phyloP scores from a whole-genome alignment of 2,888 invertebrate genomes.

The Trissolcus japonicus region DNA sequence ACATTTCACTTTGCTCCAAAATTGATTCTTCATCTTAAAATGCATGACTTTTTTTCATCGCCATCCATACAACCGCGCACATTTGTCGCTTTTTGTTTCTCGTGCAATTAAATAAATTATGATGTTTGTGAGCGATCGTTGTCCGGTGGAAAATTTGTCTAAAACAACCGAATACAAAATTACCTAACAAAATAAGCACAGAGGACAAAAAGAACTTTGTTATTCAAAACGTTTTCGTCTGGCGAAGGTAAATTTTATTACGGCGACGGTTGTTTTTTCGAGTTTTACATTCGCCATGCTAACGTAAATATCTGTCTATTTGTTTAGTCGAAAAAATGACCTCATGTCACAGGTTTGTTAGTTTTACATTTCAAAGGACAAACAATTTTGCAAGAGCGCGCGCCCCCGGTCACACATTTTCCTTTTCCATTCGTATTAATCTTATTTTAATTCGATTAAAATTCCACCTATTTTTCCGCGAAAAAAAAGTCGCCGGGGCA shows the following conservation, averaged over 20 bases:
- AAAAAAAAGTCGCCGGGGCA: background rate
- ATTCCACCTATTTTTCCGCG: too few relatives aligned
- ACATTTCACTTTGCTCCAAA: background rate
- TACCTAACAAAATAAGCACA: background rate
- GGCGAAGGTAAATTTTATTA: background rate
- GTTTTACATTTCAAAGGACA: too few relatives aligned
- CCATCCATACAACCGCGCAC: background rate
- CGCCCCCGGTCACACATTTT: too few relatives aligned
- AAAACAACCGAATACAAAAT: background rate
- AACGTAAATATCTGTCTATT: background rate
- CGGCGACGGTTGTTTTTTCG: background rate
- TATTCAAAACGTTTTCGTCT: constrained; percentile 1
- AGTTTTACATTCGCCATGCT: background rate
- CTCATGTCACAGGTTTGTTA: too few relatives aligned
- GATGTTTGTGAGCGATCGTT: too few relatives aligned
- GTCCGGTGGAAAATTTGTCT: too few relatives aligned
- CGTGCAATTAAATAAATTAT: too few relatives aligned
- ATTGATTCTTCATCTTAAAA: background rate
- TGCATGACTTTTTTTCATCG: background rate
- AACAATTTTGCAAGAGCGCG: background rate
- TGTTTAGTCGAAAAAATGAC: background rate
- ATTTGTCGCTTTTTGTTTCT: background rate
- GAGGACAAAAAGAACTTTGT: background rate
- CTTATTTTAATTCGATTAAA: too few relatives aligned
- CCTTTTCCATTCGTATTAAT: too few relatives aligned